Base-by-base conservation (phyloP, 2,797 vertebrate genomes). In the Antennarius maculatus region DNA sequence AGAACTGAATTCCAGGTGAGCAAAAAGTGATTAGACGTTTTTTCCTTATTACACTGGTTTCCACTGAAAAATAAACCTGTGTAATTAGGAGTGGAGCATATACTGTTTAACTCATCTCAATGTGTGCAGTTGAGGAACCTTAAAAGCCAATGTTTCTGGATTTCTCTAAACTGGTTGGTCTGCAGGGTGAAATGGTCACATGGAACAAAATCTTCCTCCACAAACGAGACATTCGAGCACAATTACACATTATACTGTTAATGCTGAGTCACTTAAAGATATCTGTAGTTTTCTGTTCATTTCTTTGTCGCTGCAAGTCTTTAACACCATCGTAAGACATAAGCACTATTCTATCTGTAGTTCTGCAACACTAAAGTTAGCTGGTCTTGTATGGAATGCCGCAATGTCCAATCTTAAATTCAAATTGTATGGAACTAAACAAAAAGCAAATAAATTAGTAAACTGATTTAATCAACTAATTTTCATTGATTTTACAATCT, bases 1-100 rank as follows among this genome's bases (percentile, higher is more conserved):
- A 17, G 37, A 3, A 61, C 16, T 58, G 60, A 74, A 59, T 47
- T 46, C 64, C 28, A 71, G 54, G 63, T 48, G 11, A 15, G 16
- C 18, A 29, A 39, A 45, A 15, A 17, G 9, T 0, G 0, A 18
- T 47, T 2, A 9, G 7, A 51, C 12, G 3, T 15, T 28, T 51
- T 51, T 51, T 41, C 13, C 39, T 49, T 27, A 11, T n/a, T 2
- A 12, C 5, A 18, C 9, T 0, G 10, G 3, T 10, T 27, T 7
- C 50, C 7, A 34, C 2, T 49, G 48, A 43, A 10, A 23, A 43
- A 54, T 66, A 17, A 53, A n/a, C 5, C 6, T 13, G 8, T 16
- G 8, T 16, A 37, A 31, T 5, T 29, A 7, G 31, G 3, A 64
- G 2, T 2, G 12, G 27, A 43, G 9, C 12, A 5, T 2, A 11